These are phyloP conservation scores for Corbicula japonica DNA, from an alignment of 2,888 invertebrate genomes.

Conservation along the genomic window DNA sequence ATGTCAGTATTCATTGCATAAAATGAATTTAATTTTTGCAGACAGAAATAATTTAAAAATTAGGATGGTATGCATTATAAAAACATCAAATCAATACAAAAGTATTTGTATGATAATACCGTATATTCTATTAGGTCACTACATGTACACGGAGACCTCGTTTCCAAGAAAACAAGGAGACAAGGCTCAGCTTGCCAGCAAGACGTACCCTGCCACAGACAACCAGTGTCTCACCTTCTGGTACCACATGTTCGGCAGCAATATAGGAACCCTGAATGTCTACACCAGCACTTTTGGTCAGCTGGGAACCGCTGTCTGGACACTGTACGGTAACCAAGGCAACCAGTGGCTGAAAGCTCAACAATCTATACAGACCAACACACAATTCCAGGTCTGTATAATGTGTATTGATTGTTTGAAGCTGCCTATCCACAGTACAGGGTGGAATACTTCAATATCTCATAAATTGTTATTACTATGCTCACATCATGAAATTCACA, in stretches of 20 bases:
- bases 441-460: too few species aligned
- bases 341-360: slow-evolving; percentile 80
- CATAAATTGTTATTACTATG: too few species aligned
- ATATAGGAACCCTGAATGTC: slow-evolving; percentile 78
- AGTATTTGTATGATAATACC: too few species aligned
- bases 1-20: too few species aligned
- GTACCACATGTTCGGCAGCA: slow-evolving; percentile 83
- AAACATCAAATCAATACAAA: too few species aligned
- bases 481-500: too few species aligned
- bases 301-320: slow-evolving; percentile 74
- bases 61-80: too few species aligned
- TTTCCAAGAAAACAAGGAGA: slow-evolving; percentile 68
- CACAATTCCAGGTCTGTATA: slow-evolving; percentile 67
- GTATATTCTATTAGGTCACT: slow-evolving; percentile 72
- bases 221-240: slow-evolving; percentile 82
- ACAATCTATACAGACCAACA: slow-evolving; percentile 71
- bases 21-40: too few species aligned
- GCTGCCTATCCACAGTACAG: too few species aligned
- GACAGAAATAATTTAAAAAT: too few species aligned
- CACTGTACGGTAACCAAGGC: slow-evolving; percentile 77
- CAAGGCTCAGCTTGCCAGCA: slow-evolving; percentile 76
- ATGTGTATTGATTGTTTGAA: too few species aligned
- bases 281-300: slow-evolving; percentile 68
- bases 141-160: slow-evolving; percentile 80
- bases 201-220: slow-evolving; percentile 68